Conservation (phyloP, 2,113 vertebrate species). For the Gasterosteus aculeatus region DNA sequence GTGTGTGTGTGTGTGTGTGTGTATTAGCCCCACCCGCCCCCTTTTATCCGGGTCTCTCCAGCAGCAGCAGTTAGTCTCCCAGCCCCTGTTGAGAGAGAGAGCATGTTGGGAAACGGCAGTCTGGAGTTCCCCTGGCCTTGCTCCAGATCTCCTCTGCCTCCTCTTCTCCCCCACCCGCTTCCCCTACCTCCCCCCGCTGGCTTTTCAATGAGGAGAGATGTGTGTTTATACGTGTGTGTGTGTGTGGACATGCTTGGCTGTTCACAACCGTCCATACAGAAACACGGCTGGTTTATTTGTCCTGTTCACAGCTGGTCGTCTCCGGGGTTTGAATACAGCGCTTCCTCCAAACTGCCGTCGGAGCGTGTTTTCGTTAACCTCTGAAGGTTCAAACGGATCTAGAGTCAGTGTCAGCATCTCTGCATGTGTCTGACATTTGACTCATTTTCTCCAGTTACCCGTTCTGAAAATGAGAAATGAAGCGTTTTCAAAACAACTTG, state of each 20-base stretch:
- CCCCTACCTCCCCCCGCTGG: slow-evolving; percentile 48
- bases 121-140: slow-evolving; percentile 84
- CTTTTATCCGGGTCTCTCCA: slow-evolving; percentile 27
- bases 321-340: slow-evolving; percentile 39
- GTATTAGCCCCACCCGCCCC: slow-evolving; percentile 14
- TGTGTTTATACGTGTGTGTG: slow-evolving; percentile 28
- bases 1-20: slow-evolving; percentile 17
- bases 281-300: slow-evolving; percentile 55
- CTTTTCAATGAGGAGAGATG: slow-evolving; percentile 46
- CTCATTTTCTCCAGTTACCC: slow-evolving; percentile 65
- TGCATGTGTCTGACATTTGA: slow-evolving; percentile 49
- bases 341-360: slow-evolving; percentile 39
- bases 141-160: slow-evolving; percentile 77
- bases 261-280: slow-evolving; percentile 44
- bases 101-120: slow-evolving; percentile 77
- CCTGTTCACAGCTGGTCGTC: slow-evolving; percentile 41
- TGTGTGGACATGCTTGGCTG: slow-evolving; percentile 34
- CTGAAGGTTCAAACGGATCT: slow-evolving; percentile 41
- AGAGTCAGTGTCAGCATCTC: slow-evolving; percentile 40
- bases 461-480: slow-evolving; percentile 56
- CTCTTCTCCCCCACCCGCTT: slow-evolving; percentile 56
- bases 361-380: slow-evolving; percentile 27
- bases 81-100: slow-evolving; percentile 63
- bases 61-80: slow-evolving; percentile 44
- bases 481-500: slow-evolving; percentile 55